Evolutionary conservation across 2,888 invertebrate species (phyloP).

Genomic region (Artemia sinica): DNA sequence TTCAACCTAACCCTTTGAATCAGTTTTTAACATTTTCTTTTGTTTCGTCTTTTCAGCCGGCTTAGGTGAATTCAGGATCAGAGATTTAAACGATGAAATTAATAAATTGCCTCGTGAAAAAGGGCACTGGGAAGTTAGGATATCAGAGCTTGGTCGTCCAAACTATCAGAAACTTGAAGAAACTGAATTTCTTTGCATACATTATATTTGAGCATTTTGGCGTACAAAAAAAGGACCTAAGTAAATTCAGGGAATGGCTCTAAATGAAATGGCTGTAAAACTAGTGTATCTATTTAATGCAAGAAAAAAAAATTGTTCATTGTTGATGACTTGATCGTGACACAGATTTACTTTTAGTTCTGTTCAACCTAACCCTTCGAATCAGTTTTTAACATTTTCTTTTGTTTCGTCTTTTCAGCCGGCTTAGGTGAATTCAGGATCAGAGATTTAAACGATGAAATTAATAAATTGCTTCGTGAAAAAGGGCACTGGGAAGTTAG

Average conservation of each 20-base stretch:
- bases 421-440: slow-evolving; percentile 98
- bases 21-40: too few species aligned
- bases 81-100: slow-evolving; percentile 83
- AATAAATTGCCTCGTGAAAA: slow-evolving; percentile 87
- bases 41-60: slow-evolving; percentile 49
- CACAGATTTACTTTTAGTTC: too few species aligned
- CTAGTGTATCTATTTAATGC: too few species aligned
- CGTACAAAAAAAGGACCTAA: too few species aligned
- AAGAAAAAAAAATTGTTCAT: too few species aligned
- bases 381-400: background rate
- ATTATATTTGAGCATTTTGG: too few species aligned
- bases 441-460: slow-evolving; percentile 95
- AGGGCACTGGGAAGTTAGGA: slow-evolving; percentile 93
- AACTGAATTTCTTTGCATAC: too few species aligned
- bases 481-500: slow-evolving; percentile 96
- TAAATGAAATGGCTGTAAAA: too few species aligned
- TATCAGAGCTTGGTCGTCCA: slow-evolving; percentile 82
- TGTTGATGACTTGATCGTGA: too few species aligned
- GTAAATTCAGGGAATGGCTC: too few species aligned
- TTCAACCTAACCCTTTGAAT: too few species aligned
- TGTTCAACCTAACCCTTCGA: too few species aligned
- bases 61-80: slow-evolving; percentile 91
- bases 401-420: slow-evolving; percentile 38
- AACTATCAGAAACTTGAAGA: slow-evolving; percentile 77
- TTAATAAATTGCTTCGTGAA: slow-evolving; percentile 87